These are phyloP conservation scores for Sipha maydis DNA, from an alignment of 2,888 invertebrate species.

Conservation along the genomic window DNA sequence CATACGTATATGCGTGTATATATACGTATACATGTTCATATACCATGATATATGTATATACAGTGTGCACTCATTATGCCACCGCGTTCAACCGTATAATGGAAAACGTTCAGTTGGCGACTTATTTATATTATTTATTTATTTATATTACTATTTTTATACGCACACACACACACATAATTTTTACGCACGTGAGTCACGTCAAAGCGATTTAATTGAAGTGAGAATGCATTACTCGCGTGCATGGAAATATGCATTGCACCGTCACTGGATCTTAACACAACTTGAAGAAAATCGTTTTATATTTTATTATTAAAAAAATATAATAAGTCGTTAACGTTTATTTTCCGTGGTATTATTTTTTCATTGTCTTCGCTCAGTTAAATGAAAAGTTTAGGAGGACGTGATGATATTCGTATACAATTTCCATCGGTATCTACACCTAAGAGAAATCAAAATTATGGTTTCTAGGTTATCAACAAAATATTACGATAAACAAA, in stretches of 20 bases:
- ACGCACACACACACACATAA: neutral
- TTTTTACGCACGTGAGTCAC: constrained; percentile 19
- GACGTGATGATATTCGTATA: no score
- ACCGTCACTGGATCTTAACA: neutral
- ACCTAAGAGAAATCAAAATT: no score
- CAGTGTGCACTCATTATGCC: constrained; percentile 13
- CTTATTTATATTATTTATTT: neutral
- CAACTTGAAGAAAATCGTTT: neutral
- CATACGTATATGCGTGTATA: no score
- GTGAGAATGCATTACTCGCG: neutral
- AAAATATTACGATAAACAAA: no score
- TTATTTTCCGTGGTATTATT: no score
- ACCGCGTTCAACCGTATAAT: constrained; percentile 51
- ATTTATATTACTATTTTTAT: no score
- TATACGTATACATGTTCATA: neutral
- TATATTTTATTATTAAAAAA: neutral
- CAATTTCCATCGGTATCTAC: no score
- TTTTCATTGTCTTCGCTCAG: no score
- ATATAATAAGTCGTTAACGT: no score
- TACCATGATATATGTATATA: neutral
- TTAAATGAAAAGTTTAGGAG: no score
- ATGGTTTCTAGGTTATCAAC: no score
- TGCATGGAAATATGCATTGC: neutral
- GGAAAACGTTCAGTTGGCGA: constrained; percentile 33
- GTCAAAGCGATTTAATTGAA: neutral